Base-by-base conservation (phyloP, 64 coral and sea anemone species). In the Actinia tenebrosa region DNA sequence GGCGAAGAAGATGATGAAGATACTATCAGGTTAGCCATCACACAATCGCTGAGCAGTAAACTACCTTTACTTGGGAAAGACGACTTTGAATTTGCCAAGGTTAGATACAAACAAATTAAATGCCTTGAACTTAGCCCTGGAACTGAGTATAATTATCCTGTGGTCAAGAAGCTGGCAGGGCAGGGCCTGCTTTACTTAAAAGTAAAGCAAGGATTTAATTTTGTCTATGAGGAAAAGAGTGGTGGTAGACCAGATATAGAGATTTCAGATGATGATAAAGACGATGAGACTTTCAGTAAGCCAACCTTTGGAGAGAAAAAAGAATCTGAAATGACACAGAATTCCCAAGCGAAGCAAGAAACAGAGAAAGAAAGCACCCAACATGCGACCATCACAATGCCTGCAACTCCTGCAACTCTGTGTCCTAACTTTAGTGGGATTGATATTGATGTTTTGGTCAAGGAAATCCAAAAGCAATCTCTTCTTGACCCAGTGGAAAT, bases 141-240 rank as follows among this genome's bases (percentile, higher is more conserved):
- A 64, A 64, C 62, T 64, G 62, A 64, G 18, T 64, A 64, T 3
- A 64, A n/a, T 19, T 64, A n/a, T 22, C 62, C 62, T 64, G 62
- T 64, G 20, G 18, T 64, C 77, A 63, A 94, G 86, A 94, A 90
- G 54, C 83, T 94, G 81, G 84, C 23, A 17, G 88, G 92, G 25
- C 92, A 94, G 72, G 92, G 92, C 37, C 54, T 90, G 25, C 80
- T 94, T 63, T 94, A 94, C 88, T 62, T 94, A 19, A 90, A 77
- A 85, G 79, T 94, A 14, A 90, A 83, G 63, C 47, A 94, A 90
- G 92, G 92, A 47, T 94, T 68, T 90, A 88, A 90, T 45, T 94
- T 87, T 84, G 27, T 92, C 54, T 92, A 83, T 82, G 90, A 81
- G 71, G 71, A 77, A 77, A 44, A 77, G 37, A 77, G 3, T 77